Conservation (phyloP, 2,113 vertebrate genomes). For the Cacatua alba region DNA sequence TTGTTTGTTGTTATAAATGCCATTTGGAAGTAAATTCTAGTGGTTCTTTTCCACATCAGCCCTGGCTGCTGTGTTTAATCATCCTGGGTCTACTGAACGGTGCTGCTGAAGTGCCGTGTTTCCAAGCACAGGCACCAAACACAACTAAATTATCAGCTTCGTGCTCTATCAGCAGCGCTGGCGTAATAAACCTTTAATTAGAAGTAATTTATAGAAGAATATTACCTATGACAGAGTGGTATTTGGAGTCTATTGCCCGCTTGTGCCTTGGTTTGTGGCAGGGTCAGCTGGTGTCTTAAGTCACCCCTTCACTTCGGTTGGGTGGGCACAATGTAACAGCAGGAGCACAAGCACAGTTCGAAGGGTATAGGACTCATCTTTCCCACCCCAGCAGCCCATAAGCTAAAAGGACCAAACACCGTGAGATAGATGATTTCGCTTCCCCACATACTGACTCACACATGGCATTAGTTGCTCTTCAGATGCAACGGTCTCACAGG, state of each 20-base stretch:
- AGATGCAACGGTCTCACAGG: background rate
- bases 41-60: background rate
- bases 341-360: background rate
- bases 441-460: background rate
- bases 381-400: background rate
- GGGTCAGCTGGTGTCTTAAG: background rate
- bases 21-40: background rate
- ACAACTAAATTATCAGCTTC: background rate
- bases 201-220: background rate
- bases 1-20: background rate
- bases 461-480: background rate
- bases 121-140: background rate
- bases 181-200: background rate
- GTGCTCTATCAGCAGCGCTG: background rate
- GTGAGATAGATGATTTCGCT: background rate
- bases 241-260: background rate
- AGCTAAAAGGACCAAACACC: background rate
- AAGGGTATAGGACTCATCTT: background rate
- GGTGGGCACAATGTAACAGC: background rate
- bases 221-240: background rate
- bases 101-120: background rate
- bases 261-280: background rate
- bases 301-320: background rate
- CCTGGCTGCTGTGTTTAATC: background rate
- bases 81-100: background rate